Evolutionary conservation across 2,113 vertebrate genomes (phyloP).

Genomic region (Erinaceus europaeus): DNA sequence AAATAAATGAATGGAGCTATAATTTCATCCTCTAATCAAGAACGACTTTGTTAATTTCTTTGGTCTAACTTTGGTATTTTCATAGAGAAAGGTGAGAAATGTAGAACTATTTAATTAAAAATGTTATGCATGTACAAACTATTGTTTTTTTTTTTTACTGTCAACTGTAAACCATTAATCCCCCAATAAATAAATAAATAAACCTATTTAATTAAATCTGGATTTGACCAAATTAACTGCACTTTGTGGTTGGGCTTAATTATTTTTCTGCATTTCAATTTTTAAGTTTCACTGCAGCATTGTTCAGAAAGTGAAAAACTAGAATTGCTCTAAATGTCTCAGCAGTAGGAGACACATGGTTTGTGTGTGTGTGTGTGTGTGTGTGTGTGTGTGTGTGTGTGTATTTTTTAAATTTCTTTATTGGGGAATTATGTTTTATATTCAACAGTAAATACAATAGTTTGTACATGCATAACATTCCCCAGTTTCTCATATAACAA

Average conservation of each 20-base stretch:
- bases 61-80: conserved; percentile 39
- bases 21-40: conserved; percentile 17
- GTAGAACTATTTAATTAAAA: too few relatives aligned
- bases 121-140: too few relatives aligned
- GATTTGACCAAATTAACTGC: conserved; percentile 41
- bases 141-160: too few relatives aligned
- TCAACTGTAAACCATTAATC: too few relatives aligned
- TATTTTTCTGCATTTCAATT: conserved; percentile 21
- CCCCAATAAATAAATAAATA: neutral
- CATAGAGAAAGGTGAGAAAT: conserved; percentile 49
- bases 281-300: neutral
- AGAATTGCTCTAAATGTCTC: neutral
- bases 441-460: too few relatives aligned
- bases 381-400: too few relatives aligned
- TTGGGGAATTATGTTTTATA: too few relatives aligned
- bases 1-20: neutral
- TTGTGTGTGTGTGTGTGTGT: too few relatives aligned
- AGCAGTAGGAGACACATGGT: neutral
- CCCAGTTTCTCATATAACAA: too few relatives aligned
- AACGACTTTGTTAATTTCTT: conserved; percentile 25
- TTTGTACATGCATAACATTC: too few relatives aligned
- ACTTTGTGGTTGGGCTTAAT: conserved; percentile 36
- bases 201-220: conserved; percentile 39
- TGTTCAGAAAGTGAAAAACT: conserved; percentile 32
- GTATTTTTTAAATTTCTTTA: too few relatives aligned